phyloP scores from a whole-genome alignment of 1,140 invertebrate genomes.

The Palaemon carinicauda region DNA sequence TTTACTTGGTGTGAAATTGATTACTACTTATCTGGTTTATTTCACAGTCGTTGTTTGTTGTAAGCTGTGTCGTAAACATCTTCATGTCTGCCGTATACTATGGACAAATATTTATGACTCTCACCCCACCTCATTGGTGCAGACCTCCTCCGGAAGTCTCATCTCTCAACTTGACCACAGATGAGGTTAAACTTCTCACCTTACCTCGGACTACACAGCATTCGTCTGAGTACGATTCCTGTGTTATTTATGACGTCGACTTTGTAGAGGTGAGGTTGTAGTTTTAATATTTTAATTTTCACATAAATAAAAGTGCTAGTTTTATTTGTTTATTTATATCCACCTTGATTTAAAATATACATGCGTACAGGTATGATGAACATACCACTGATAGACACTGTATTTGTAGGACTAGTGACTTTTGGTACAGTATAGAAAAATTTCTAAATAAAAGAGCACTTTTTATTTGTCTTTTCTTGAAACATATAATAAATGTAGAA shows the following conservation, averaged over 20 bases:
- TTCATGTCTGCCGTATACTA: conserved; percentile 72
- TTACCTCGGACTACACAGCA: conserved; percentile 63
- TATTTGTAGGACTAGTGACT: no score
- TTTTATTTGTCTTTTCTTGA: no score
- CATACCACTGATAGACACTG: no score
- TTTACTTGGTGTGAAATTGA: neutral
- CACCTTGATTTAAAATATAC: no score
- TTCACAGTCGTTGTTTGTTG: neutral
- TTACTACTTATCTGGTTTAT: neutral
- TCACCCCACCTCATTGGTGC: conserved; percentile 83
- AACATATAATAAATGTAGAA: no score
- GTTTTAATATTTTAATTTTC: neutral
- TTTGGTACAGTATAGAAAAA: no score
- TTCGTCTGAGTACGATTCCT: conserved; percentile 69
- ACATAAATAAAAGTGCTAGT: no score
- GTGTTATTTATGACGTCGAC: conserved; percentile 77
- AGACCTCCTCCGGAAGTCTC: conserved; percentile 72
- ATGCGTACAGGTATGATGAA: no score
- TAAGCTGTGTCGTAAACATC: neutral
- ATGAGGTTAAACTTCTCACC: conserved; percentile 64
- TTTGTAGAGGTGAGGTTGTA: conserved; percentile 68
- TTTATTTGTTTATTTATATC: no score
- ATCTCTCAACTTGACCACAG: conserved; percentile 61
- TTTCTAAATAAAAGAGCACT: no score
- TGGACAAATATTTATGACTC: conserved; percentile 84